A percentile compares a stretch with the other conserved stretches of the same genome.
phyloP scores from a whole-genome alignment of 2,797 vertebrate genomes.

The Eulemur rubriventer region DNA sequence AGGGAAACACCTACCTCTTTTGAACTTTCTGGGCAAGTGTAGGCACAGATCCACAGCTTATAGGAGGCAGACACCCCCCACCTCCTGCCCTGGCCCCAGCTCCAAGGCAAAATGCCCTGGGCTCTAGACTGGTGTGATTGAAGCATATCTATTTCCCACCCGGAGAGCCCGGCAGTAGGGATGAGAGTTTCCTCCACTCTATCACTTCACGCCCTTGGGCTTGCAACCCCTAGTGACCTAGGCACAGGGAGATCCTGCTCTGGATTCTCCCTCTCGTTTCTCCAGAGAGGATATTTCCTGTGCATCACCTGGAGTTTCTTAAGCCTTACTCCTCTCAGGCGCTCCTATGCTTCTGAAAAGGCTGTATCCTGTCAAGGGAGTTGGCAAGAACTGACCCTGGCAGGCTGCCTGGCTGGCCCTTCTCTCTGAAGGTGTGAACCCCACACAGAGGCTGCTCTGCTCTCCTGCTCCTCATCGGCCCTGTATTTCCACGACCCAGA shows the following conservation, averaged over 20 bases:
- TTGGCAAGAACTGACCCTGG: background rate
- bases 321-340: background rate
- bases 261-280: background rate
- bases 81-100: background rate
- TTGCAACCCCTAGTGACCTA: background rate
- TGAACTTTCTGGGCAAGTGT: background rate
- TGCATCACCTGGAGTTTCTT: too few species aligned
- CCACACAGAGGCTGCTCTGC: background rate
- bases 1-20: background rate
- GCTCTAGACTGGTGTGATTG: background rate
- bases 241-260: background rate
- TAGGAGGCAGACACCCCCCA: background rate
- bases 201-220: background rate
- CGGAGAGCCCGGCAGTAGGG: background rate
- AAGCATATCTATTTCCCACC: background rate
- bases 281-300: background rate
- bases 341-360: background rate
- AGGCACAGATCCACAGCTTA: background rate
- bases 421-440: background rate
- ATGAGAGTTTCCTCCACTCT: background rate
- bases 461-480: background rate
- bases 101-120: background rate
- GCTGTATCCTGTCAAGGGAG: background rate
- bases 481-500: background rate
- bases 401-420: background rate